Evolutionary conservation across 2,797 vertebrate genomes (phyloP).

Genomic region (Pangasius sanitwongsei): DNA sequence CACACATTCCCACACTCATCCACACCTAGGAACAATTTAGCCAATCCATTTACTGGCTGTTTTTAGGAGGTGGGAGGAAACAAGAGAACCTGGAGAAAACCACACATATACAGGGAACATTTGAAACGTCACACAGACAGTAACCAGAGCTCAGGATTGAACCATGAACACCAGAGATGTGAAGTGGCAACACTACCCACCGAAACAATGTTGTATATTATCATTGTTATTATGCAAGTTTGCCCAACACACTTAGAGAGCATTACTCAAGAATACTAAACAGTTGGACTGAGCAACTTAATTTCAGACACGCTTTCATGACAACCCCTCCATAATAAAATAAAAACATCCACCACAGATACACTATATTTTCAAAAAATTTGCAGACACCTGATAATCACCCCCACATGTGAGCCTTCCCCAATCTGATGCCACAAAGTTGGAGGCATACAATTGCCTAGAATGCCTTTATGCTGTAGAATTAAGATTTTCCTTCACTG

Average conservation of each 20-base stretch:
- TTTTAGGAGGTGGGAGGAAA: neutral
- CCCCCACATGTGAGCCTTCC: neutral
- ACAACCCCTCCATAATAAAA: neutral
- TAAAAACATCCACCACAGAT: neutral
- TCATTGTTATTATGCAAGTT: neutral
- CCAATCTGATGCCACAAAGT: neutral
- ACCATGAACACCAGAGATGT: neutral
- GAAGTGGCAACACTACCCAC: neutral
- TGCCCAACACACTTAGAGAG: neutral
- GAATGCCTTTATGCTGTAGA: neutral
- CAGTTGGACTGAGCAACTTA: neutral
- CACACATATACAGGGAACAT: neutral
- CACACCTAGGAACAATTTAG: neutral
- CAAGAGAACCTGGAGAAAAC: neutral
- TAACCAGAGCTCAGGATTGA: neutral
- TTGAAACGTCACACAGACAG: neutral
- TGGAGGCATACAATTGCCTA: neutral
- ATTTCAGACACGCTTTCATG: neutral
- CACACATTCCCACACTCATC: neutral
- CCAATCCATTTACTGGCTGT: neutral
- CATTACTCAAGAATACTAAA: neutral
- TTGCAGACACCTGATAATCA: neutral
- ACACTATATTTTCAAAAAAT: neutral
- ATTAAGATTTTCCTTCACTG: neutral
- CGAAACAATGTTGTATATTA: neutral